Evolutionary conservation across 2,113 vertebrate species (phyloP), one percentile per base, ranked within the genome.

Genomic region (Ornithorhynchus anatinus): DNA sequence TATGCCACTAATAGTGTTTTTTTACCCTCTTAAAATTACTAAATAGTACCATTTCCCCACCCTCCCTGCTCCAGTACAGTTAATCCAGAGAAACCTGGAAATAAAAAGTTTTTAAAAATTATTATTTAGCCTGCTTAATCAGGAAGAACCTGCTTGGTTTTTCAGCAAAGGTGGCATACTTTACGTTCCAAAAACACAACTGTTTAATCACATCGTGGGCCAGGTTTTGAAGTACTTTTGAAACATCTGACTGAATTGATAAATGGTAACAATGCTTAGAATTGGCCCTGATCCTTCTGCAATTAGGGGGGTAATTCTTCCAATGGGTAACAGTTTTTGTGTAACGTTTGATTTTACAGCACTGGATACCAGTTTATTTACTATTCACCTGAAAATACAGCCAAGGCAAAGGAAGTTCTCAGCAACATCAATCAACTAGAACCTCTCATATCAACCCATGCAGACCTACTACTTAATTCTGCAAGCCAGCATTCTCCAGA

Each of bases 281-380:
- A 3, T 69, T 16, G 0, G n/a, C n/a, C n/a, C n/a, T n/a, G 39
- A 38, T 12, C 19, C 27, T 19, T 37, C 43, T 43, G 39, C 20
- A 54, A 15, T 43, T 35, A 37, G 42, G 33, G 20, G 44, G 43
- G 25, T 8, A 35, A 31, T 38, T 63, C 38, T 16, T 48, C n/a
- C n/a, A n/a, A n/a, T n/a, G n/a, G n/a, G n/a, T 50, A 48, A 19
- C 25, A 15, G 14, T 38, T 19, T 40, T 14, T 27, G 52, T 23
- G 14, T 83, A 81, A 85, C 62, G 42, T 84, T 61, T 90, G 37
- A 84, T 80, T 27, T 77, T 95, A 87, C 93, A 99, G 97, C 89
- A 97, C 97, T 44, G 95, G 95, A 27, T 99, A 97, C 91, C 98
- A 99, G 89, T 98, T 95, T 87, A 99, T 99, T 94, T 99, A 99